Base-by-base conservation (phyloP, 2,113 vertebrate species). In the Deroptyus accipitrinus region DNA sequence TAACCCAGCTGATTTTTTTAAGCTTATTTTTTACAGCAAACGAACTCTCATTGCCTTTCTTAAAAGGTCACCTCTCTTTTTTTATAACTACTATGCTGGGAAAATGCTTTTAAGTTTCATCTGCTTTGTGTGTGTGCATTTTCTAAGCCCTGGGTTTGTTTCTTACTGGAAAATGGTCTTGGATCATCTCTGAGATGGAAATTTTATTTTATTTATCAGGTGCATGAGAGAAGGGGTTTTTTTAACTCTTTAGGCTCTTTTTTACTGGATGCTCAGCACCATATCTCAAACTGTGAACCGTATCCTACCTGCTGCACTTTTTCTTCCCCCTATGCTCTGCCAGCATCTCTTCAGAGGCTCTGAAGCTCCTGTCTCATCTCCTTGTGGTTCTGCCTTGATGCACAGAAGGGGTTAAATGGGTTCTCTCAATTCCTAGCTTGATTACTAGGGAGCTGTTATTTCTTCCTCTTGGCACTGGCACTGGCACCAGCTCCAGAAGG, bases 121-220 rank as follows among this genome's bases (percentile, higher is more conserved):
- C 86, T 90, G 61, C 83, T 94, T 90, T 82, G 55, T 85, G 83
- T 94, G 77, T 90, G 69, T 94, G 83, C 64, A 41, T 94, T 94
- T 92, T 81, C 75, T 94, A 88, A 94, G 83, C 86, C 64, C 39
- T 88, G 69, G 70, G 83, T 95, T 95, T 95, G 81, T 39, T 88
- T 79, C 81, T 79, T 94, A 92, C 73, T 95, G 69, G 83, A 90
- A 95, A 90, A 84, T 61, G 78, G 83, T 77, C 86, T 81, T 68
- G 64, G 83, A 88, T 81, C 48, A 64, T 44, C 69, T 73, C 49
- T 15, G 86, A 42, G 59, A 33, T 88, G 49, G 69, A 81, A 61
- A 54, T 63, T 57, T 67, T 75, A 46, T 75, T 89, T 66, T 68
- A 59, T 90, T 92, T 88, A 39, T 81, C 59, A 73, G 42, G 42